phyloP scores from a whole-genome alignment of 2,113 vertebrate species.

The Nycticebus coucang region DNA sequence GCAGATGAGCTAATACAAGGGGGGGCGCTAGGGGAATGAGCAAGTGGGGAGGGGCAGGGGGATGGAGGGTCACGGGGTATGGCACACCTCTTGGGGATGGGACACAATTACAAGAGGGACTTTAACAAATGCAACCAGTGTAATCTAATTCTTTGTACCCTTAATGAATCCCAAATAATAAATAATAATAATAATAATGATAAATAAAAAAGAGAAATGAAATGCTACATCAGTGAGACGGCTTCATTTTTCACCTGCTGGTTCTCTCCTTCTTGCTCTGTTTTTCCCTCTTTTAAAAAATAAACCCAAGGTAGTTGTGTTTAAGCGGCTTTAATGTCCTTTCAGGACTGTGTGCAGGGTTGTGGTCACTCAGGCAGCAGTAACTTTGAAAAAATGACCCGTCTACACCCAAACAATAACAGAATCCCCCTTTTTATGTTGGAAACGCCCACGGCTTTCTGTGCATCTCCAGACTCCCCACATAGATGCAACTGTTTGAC shows the following conservation, averaged over 20 bases:
- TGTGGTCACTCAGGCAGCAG: slow-evolving; percentile 90
- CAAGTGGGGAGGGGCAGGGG: too few species aligned
- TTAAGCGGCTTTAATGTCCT: slow-evolving; percentile 86
- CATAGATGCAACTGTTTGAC: slow-evolving; percentile 91
- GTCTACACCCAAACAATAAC: slow-evolving; percentile 93
- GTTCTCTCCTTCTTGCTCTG: neutral
- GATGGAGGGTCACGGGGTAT: too few species aligned
- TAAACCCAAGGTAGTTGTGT: slow-evolving; percentile 83
- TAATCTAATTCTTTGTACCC: too few species aligned
- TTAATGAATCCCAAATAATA: too few species aligned
- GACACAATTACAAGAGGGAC: too few species aligned
- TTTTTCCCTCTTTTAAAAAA: slow-evolving; percentile 31
- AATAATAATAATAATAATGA: too few species aligned
- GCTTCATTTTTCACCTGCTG: neutral
- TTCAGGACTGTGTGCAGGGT: slow-evolving; percentile 83
- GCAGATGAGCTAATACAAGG: too few species aligned
- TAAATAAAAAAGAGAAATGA: slow-evolving; percentile 48
- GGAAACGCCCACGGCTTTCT: slow-evolving; percentile 91
- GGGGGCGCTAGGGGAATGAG: too few species aligned
- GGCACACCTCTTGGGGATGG: too few species aligned
- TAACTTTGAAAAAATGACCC: slow-evolving; percentile 93
- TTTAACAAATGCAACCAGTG: too few species aligned
- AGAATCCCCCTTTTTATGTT: slow-evolving; percentile 92
- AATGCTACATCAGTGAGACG: slow-evolving; percentile 52
- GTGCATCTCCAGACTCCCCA: slow-evolving; percentile 88